phyloP scores from a whole-genome alignment of 2,797 vertebrate species.

The Anguilla marmorata region DNA sequence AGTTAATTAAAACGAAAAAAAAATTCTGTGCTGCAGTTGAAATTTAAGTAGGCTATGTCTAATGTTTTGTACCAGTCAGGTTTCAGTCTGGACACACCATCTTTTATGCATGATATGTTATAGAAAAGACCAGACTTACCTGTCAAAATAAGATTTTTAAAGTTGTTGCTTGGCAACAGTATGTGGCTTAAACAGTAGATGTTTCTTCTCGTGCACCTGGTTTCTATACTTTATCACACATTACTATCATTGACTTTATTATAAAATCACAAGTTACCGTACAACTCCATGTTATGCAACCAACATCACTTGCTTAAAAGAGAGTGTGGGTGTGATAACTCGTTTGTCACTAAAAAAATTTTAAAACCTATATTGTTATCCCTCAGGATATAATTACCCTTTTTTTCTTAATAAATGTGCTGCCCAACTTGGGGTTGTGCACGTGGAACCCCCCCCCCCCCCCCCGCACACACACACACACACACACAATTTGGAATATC shows the following conservation, averaged over 20 bases:
- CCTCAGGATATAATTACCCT: background rate
- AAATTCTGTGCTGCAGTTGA: background rate
- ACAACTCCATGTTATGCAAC: background rate
- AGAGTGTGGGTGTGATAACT: slow-evolving; percentile 2
- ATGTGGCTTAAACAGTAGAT: slow-evolving; percentile 7
- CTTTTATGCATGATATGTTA: slow-evolving; percentile 15
- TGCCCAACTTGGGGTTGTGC: too few relatives aligned
- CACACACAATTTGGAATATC: too few relatives aligned
- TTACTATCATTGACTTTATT: too few relatives aligned
- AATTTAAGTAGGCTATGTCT: background rate
- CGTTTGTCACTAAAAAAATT: background rate
- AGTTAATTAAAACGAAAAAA: background rate
- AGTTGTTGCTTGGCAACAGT: slow-evolving; percentile 33
- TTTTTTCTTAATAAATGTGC: background rate
- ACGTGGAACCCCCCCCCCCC: too few relatives aligned
- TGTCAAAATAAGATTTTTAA: slow-evolving; percentile 20
- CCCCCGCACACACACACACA: too few relatives aligned
- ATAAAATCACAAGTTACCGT: background rate
- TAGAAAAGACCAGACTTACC: slow-evolving; percentile 12
- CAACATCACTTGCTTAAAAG: background rate
- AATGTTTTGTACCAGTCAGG: background rate
- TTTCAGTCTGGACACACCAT: slow-evolving; percentile 19
- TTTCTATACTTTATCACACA: background rate
- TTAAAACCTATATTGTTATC: background rate
- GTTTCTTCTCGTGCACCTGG: background rate